phyloP scores from a whole-genome alignment of 2,888 invertebrate species.

The Adela reaumurella region DNA sequence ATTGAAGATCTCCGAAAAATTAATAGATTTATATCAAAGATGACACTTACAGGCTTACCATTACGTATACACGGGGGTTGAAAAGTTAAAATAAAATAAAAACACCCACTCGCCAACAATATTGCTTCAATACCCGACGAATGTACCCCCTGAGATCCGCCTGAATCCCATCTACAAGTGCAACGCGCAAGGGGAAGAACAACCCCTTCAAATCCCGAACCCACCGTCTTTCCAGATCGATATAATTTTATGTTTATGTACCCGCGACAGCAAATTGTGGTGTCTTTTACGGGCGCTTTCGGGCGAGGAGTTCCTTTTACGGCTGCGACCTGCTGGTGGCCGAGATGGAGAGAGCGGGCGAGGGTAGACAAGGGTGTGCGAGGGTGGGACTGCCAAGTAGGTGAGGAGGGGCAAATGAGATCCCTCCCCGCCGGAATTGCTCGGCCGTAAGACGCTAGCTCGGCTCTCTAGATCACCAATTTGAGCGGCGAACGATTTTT shows the following conservation, averaged over 20 bases:
- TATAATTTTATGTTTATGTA: not conserved
- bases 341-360: too few species aligned
- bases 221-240: not conserved
- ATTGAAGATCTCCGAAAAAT: too few species aligned
- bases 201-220: not conserved
- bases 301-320: not conserved
- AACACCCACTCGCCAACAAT: not conserved
- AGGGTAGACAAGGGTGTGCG: not conserved
- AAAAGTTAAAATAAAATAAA: too few species aligned
- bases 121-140: not conserved
- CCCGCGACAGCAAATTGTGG: not conserved
- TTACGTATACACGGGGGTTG: too few species aligned
- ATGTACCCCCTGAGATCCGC: not conserved
- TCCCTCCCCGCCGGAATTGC: not conserved
- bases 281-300: not conserved
- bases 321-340: not conserved
- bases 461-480: not conserved
- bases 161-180: not conserved
- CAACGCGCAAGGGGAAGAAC: not conserved
- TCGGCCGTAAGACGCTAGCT: not conserved
- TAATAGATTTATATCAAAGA: too few species aligned
- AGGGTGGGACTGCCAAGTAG: too few species aligned
- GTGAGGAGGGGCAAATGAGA: not conserved
- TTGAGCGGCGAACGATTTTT: not conserved
- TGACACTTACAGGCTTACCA: too few species aligned